Conservation (phyloP, 2,888 invertebrate species). For the Flexamia atlantica region DNA sequence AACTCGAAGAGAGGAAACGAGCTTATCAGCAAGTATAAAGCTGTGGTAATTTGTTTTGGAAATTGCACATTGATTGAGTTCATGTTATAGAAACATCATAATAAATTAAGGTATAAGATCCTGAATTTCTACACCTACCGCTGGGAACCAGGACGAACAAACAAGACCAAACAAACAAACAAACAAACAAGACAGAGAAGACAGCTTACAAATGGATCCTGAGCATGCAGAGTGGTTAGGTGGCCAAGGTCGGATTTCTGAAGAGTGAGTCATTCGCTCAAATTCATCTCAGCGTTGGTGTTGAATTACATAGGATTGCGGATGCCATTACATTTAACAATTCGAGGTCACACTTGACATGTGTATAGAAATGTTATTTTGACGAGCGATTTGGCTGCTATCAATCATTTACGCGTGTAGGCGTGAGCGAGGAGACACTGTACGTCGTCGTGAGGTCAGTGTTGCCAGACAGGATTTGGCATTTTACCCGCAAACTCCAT, state of each 20-base stretch:
- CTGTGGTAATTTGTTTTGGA: no score
- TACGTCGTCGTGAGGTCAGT: no score
- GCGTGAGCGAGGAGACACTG: neutral
- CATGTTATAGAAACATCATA: no score
- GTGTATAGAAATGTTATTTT: neutral
- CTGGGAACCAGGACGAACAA: no score
- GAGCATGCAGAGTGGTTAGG: conserved; percentile 13
- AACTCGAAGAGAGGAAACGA: no score
- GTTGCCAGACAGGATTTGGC: no score
- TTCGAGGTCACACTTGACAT: neutral
- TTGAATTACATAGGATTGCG: conserved; percentile 8
- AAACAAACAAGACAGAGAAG: neutral
- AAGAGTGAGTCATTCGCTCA: neutral
- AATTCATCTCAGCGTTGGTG: neutral
- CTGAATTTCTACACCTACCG: no score
- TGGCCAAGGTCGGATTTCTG: neutral
- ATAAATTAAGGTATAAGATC: no score
- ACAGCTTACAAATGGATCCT: conserved; percentile 20
- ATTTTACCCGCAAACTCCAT: no score
- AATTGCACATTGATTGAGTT: no score
- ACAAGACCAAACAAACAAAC: neutral
- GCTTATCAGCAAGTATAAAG: no score
- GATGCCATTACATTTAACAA: neutral
- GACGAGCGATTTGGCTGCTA: neutral
- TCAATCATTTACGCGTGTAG: neutral